Conservation (phyloP, 2,888 invertebrate species). For the Brenthis hecate region DNA sequence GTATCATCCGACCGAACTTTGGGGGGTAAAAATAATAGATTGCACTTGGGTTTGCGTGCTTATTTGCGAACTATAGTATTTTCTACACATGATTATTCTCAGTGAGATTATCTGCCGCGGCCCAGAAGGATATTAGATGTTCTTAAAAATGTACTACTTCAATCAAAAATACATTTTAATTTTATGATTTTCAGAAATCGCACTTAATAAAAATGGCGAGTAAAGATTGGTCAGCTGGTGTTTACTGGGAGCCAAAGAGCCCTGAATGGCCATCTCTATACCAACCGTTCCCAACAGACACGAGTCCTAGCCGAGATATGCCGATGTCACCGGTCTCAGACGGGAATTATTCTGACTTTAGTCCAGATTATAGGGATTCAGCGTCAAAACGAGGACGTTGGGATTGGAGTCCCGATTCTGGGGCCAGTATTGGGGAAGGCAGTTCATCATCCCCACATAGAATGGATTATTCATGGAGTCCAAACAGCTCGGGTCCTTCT, state of each 20-base stretch:
- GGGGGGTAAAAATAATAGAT: too few relatives aligned
- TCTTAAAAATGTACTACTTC: too few relatives aligned
- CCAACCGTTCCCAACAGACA: conserved; percentile 51
- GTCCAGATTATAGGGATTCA: conserved; percentile 60
- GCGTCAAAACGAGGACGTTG: conserved; percentile 55
- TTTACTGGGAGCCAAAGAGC: conserved; percentile 74
- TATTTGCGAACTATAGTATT: too few relatives aligned
- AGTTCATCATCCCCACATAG: conserved; percentile 63
- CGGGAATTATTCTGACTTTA: conserved; percentile 67
- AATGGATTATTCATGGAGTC: conserved; percentile 81
- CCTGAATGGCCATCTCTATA: conserved; percentile 63
- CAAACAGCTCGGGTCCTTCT: conserved; percentile 76
- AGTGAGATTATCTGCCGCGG: too few relatives aligned
- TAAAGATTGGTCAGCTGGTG: conserved; percentile 71
- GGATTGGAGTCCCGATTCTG: conserved; percentile 77
- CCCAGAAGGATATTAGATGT: too few relatives aligned
- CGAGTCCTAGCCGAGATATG: conserved; percentile 63
- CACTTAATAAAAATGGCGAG: conserved; percentile 64
- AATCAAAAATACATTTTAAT: background rate
- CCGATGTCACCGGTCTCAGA: conserved; percentile 67
- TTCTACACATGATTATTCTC: too few relatives aligned
- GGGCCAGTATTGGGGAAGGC: conserved; percentile 62
- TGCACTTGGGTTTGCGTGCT: too few relatives aligned
- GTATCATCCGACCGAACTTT: too few relatives aligned
- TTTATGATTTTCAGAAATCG: conserved; percentile 31